A percentile compares a stretch with the other conserved stretches of the same genome.
These are phyloP conservation scores for Ellobium chinense DNA, from an alignment of 2,888 invertebrate species.

Conservation along the genomic window DNA sequence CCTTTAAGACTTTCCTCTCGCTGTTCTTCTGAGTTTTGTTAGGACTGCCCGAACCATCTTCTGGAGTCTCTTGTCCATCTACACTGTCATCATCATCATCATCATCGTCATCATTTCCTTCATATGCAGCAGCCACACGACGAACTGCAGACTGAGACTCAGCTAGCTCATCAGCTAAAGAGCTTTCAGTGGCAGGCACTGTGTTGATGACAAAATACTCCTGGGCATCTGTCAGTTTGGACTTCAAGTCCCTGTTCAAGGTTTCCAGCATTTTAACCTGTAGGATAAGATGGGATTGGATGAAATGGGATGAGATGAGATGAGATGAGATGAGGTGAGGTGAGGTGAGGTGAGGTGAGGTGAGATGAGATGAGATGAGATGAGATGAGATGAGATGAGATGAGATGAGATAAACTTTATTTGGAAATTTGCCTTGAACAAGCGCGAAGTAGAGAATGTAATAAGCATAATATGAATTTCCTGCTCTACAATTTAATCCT, in stretches of 20 bases:
- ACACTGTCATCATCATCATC: conserved; percentile 2
- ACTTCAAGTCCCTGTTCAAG: conserved; percentile 65
- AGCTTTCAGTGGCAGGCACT: conserved; percentile 55
- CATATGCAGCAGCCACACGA: conserved; percentile 16
- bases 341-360: too few species aligned
- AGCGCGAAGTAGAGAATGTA: too few species aligned
- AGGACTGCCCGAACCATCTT: background rate
- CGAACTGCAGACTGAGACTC: conserved; percentile 11
- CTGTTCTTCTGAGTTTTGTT: background rate
- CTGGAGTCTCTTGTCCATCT: background rate
- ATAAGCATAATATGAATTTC: too few species aligned
- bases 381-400: too few species aligned
- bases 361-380: too few species aligned
- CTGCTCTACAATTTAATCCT: too few species aligned
- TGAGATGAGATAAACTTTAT: too few species aligned
- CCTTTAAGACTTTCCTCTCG: conserved; percentile 26
- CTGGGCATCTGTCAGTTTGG: conserved; percentile 63
- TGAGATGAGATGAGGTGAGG: too few species aligned
- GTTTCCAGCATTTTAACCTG: conserved; percentile 58
- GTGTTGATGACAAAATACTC: conserved; percentile 57
- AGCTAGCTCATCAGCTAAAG: conserved; percentile 64
- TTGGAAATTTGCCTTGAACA: too few species aligned
- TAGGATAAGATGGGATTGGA: too few species aligned
- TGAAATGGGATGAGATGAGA: too few species aligned
- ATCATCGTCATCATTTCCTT: conserved; percentile 37